Percentiles rank a stretch among this genome's conserved stretches.
Conservation (phyloP, 2,797 vertebrate genomes). For the Arctocebus calabarensis region DNA sequence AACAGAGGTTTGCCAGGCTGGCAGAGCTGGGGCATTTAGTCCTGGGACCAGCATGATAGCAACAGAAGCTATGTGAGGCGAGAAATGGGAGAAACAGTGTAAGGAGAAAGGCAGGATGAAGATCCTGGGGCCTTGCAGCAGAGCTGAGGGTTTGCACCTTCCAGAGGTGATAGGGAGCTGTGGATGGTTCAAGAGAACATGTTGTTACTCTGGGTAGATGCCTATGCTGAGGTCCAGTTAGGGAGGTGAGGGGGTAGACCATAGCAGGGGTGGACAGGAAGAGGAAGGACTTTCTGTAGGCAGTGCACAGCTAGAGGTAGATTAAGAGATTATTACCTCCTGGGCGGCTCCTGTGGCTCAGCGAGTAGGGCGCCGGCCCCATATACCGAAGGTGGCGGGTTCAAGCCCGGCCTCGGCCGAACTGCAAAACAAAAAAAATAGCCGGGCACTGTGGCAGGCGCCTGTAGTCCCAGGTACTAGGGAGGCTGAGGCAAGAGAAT, state of each 20-base stretch:
- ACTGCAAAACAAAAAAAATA: too few relatives aligned
- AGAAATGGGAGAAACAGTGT: fast-evolving
- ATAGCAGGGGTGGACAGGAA: neutral
- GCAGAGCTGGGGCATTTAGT: neutral
- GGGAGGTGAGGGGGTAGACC: neutral
- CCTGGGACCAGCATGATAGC: neutral
- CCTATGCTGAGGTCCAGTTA: neutral
- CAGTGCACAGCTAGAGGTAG: fast-evolving
- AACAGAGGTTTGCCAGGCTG: neutral
- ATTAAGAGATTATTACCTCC: neutral
- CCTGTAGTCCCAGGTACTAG: too few relatives aligned
- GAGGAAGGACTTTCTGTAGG: neutral
- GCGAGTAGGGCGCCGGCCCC: too few relatives aligned
- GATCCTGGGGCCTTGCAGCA: neutral
- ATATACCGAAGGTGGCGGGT: too few relatives aligned
- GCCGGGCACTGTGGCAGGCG: too few relatives aligned
- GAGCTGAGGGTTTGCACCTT: neutral
- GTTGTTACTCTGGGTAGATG: neutral
- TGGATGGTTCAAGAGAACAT: neutral
- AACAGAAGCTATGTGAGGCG: fast-evolving
- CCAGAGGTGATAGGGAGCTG: neutral
- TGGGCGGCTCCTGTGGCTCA: too few relatives aligned
- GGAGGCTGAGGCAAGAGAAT: too few relatives aligned
- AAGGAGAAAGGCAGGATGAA: too few relatives aligned
- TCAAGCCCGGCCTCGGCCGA: too few relatives aligned